Evolutionary conservation across 2,113 vertebrate genomes (phyloP).

Genomic region (Ardeotis arabs): DNA sequence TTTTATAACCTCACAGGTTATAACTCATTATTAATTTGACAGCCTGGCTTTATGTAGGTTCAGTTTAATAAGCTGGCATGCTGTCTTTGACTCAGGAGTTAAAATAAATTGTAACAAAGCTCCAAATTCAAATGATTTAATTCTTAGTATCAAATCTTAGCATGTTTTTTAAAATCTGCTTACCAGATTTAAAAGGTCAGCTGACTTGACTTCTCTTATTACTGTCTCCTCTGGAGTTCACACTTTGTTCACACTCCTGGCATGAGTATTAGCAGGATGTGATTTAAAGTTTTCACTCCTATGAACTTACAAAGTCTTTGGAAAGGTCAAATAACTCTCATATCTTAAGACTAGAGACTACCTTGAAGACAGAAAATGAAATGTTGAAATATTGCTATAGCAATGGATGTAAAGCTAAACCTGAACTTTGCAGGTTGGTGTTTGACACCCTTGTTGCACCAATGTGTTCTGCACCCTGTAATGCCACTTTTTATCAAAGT

Average conservation of each 20-base stretch:
- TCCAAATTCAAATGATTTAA: slow-evolving; percentile 39
- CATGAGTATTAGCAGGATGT: neutral
- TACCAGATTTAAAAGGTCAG: slow-evolving; percentile 36
- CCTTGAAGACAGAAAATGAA: neutral
- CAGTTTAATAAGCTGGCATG: slow-evolving; percentile 25
- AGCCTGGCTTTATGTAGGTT: slow-evolving; percentile 28
- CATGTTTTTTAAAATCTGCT: slow-evolving; percentile 37
- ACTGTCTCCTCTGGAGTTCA: slow-evolving; percentile 15
- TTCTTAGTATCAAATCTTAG: neutral
- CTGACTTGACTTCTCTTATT: slow-evolving; percentile 6
- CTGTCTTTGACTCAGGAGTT: slow-evolving; percentile 42
- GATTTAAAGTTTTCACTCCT: slow-evolving; percentile 5
- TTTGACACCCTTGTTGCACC: neutral
- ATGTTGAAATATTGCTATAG: neutral
- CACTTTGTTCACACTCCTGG: slow-evolving; percentile 16
- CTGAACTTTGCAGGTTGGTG: neutral
- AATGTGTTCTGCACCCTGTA: neutral
- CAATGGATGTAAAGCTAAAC: neutral
- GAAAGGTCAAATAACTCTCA: neutral
- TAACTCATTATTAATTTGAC: slow-evolving; percentile 54
- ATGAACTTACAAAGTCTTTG: neutral
- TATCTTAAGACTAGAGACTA: neutral
- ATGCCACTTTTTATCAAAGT: neutral
- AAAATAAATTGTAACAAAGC: slow-evolving; percentile 45
- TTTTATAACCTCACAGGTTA: slow-evolving; percentile 56